Evolutionary conservation across 1,140 invertebrate species (phyloP).

Genomic region (Rhopalosiphum maidis): DNA sequence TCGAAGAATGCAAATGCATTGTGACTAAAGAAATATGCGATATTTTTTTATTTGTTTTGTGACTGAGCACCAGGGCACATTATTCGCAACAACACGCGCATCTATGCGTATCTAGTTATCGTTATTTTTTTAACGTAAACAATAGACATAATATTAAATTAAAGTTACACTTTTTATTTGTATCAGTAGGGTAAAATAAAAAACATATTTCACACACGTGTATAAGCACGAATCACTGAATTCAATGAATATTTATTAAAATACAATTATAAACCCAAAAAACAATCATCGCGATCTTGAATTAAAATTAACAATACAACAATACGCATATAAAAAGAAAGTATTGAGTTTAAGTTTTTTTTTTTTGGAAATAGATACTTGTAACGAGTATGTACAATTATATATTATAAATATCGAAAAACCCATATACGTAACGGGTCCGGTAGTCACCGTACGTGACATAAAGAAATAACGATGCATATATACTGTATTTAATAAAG

Average conservation of each 20-base stretch:
- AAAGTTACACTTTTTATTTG: not conserved
- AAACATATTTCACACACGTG: not conserved
- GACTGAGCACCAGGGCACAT: too few relatives aligned
- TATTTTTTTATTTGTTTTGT: not conserved
- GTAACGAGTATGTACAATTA: not conserved
- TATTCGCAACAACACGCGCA: not conserved
- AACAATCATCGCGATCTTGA: not conserved
- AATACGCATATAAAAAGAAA: not conserved
- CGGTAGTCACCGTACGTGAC: not conserved
- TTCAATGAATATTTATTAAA: not conserved
- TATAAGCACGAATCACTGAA: not conserved
- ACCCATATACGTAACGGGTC: not conserved
- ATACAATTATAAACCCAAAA: not conserved
- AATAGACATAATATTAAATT: not conserved
- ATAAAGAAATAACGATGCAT: not conserved
- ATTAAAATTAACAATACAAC: not conserved
- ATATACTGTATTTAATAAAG: conserved; percentile 23
- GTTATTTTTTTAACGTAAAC: not conserved
- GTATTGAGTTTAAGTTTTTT: not conserved
- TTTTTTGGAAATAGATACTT: not conserved
- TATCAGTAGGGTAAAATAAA: too few relatives aligned
- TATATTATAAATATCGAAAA: not conserved
- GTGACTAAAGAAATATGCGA: not conserved
- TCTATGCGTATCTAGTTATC: not conserved
- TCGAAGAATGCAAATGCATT: not conserved